Base-by-base conservation (phyloP, 2,113 vertebrate genomes). In the Ranitomeya imitator region DNA sequence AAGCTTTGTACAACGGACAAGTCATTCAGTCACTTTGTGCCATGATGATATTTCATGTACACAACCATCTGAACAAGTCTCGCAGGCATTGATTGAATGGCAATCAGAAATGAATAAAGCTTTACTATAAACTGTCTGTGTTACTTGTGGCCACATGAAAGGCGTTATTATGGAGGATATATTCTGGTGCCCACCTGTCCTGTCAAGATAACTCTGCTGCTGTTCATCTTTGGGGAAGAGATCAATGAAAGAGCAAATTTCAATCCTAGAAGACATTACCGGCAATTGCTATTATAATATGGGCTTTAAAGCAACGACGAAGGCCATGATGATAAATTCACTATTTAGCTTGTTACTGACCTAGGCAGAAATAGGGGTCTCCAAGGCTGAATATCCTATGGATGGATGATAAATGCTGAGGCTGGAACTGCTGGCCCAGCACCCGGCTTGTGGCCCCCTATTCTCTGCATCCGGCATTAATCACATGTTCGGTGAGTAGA, bases 41-140 rank as follows among this genome's bases (percentile, higher is more conserved):
- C 63, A 86, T 57, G 77, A 86, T 57, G 77, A 76, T 60, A 74
- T 63, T 21, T 77, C 54, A 63, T 60, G 18, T 60, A 60, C 55
- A 67, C 26, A 65, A 31, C 45, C 15, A 73, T 4, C 26, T 19
- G 8, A 73, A 51, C 26, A 54, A 78, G 55, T 57, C 21, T 60
- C 37, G 69, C 23, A 55, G 80, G 83, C 52, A 85, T 73, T 26
- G 16, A 57, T 31, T 60, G 54, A 55, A 57, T n/a, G 26, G 67
- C 52, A 69, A 45, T 57, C 19, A 74, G 8, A 83, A 31, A 26
- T 4, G 8, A 37, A 51, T 67, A 74, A 74, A 57, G 63, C 67
- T 54, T 45, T 54, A 19, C 21, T 54, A 78, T 21, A 37, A 80
- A 60, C 26, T 15, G 76, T 14, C 21, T 55, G 14, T 86, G 60